These are phyloP conservation scores for Tachyglossus aculeatus DNA, from an alignment of 2,797 vertebrate species.

Conservation along the genomic window DNA sequence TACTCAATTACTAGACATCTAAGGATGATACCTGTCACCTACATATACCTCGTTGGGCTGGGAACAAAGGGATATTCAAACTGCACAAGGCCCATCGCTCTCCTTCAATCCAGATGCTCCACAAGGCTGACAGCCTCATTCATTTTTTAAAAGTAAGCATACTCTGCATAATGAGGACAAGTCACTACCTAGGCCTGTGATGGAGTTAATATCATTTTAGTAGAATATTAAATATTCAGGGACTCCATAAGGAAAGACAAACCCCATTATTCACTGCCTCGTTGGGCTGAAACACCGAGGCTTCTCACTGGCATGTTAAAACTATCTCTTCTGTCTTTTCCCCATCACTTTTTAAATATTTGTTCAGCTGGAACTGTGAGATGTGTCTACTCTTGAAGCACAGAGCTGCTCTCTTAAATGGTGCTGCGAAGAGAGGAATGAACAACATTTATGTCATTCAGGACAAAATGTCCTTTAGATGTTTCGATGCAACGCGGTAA, in stretches of 20 bases:
- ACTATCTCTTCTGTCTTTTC: no score
- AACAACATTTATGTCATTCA: no score
- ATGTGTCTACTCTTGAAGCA: no score
- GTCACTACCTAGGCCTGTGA: neutral
- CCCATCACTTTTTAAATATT: no score
- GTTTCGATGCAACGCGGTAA: no score
- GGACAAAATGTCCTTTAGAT: no score
- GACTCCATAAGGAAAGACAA: neutral
- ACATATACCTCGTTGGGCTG: neutral
- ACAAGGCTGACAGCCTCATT: neutral
- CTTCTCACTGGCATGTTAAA: no score
- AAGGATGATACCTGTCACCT: neutral
- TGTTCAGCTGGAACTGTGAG: no score
- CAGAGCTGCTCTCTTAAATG: no score
- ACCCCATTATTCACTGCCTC: neutral
- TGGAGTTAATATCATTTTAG: constrained; percentile 7
- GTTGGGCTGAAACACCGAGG: no score
- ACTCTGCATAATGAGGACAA: neutral
- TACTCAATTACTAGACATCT: neutral
- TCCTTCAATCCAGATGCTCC: constrained; percentile 6
- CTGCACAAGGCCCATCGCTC: neutral
- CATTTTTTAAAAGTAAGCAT: constrained; percentile 26
- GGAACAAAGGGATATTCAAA: neutral
- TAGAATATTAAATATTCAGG: neutral
- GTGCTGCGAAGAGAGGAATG: no score